Percentiles rank a stretch among this genome's conserved stretches.
phyloP scores from a whole-genome alignment of 2,113 vertebrate species.

The Marcusenius ussheri region DNA sequence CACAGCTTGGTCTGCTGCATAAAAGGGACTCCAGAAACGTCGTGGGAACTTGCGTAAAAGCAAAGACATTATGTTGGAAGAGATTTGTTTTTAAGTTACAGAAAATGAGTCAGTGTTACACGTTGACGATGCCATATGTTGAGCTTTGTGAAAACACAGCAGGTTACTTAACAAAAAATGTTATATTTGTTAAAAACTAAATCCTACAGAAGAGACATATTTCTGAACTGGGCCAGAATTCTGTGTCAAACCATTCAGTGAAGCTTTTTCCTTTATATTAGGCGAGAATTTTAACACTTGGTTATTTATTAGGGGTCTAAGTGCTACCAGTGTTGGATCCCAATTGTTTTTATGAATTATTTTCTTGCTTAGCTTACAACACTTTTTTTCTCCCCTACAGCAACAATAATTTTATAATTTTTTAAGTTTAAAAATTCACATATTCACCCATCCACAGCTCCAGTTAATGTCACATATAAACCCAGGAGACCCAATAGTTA shows the following conservation, averaged over 20 bases:
- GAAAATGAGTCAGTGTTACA: not conserved
- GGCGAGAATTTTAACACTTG: not conserved
- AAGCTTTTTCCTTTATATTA: not conserved
- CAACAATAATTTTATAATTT: not conserved
- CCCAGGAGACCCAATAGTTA: not conserved
- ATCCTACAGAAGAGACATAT: not conserved
- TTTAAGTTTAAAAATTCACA: not conserved
- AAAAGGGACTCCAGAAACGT: not conserved
- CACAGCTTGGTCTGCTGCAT: slow-evolving; percentile 46
- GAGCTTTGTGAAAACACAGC: not conserved
- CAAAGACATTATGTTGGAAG: not conserved
- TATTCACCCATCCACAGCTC: not conserved
- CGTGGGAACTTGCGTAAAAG: not conserved
- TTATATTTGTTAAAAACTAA: not conserved
- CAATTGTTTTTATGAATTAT: not conserved
- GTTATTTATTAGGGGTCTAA: not conserved
- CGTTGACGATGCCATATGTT: not conserved
- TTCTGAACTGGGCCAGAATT: not conserved
- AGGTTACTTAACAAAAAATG: not conserved
- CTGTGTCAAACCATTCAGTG: not conserved
- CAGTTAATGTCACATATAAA: not conserved
- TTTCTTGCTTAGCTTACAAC: not conserved
- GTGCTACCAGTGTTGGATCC: not conserved
- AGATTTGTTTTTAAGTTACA: not conserved
- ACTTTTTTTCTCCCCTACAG: not conserved